Base-by-base conservation (phyloP, 2,888 invertebrate genomes). In the Nomada lathburiana region DNA sequence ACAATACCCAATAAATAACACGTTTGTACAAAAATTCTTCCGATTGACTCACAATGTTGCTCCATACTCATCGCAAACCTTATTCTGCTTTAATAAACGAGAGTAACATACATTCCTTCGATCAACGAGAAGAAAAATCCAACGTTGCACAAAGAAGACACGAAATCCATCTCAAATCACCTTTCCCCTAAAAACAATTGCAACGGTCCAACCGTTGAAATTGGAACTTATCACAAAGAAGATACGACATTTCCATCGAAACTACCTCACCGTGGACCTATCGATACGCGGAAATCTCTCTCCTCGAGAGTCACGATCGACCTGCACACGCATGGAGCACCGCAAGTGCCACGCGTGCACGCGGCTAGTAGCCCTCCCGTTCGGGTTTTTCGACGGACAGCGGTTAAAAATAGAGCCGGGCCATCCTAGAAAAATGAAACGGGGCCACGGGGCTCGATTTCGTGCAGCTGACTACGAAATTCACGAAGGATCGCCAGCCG, bases 391-490 rank as follows among this genome's bases (percentile, higher is more conserved):
- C 86, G 87, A 71, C 84, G 80, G 85, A 86, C 80, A 80, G 80
- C 81, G 80, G 88, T 89, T 91, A 90, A 91, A 90, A 91, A 91
- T 91, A 91, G 88, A 86, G 83, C 64, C 81, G 82, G 87, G 84
- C 82, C 85, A 89, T 91, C 90, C 89, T 90, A 91, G 90, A 91
- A 90, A 89, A 90, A 90, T 86, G 84, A 89, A 90, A 85, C 82
- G 83, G 76, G 76, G 79, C 79, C 86, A 78, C 86, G 88, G 78
- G 84, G 80, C 76, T 77, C 80, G 83, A 77, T 79, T 83, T 89
- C 90, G 91, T 90, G 91, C 91, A 92, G 90, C 89, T 90, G 89
- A 90, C 91, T 90, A 90, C 77, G 88, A 90, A 89, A 91, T 90
- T 90, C 84, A 91, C 91, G 89, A 92, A 91, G 90, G 89, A 88